Percentiles rank a stretch among this genome's conserved stretches.
phyloP scores from a whole-genome alignment of 2,797 vertebrate genomes.

The Mionectes olivaceus region DNA sequence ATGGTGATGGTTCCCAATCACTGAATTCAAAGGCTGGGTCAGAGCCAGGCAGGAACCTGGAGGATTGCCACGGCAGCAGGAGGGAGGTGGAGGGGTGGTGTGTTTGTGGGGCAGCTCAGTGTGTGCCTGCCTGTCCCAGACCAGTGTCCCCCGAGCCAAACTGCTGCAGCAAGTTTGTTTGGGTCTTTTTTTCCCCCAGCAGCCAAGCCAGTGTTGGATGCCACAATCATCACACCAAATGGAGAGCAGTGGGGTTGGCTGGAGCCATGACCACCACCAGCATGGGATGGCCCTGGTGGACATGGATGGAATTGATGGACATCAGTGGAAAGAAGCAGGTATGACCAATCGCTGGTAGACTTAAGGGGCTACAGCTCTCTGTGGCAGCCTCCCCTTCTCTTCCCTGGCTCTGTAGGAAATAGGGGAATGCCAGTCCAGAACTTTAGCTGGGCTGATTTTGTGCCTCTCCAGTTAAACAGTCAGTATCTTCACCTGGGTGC shows the following conservation, averaged over 20 bases:
- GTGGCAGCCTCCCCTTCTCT: rapidly evolving
- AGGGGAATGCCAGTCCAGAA: rapidly evolving
- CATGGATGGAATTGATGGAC: neutral
- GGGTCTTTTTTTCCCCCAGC: neutral
- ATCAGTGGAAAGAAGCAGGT: rapidly evolving
- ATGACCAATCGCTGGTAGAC: rapidly evolving
- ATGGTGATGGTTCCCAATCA: too few relatives aligned
- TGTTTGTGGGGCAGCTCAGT: too few relatives aligned
- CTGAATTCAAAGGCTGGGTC: too few relatives aligned
- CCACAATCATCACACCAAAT: neutral
- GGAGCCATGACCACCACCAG: rapidly evolving
- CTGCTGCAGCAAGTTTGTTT: neutral
- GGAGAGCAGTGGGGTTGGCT: neutral
- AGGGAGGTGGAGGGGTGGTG: too few relatives aligned
- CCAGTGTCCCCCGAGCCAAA: rapidly evolving
- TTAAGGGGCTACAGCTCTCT: neutral
- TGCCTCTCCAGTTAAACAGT: neutral
- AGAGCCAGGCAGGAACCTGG: too few relatives aligned
- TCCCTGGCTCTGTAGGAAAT: neutral
- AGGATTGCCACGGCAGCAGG: too few relatives aligned
- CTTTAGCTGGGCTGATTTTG: neutral
- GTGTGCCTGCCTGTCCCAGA: neutral
- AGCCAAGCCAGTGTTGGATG: neutral
- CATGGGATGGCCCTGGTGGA: rapidly evolving
- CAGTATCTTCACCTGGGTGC: neutral